Percentiles rank a stretch among this genome's conserved stretches.
Evolutionary conservation across 1,140 invertebrate genomes (phyloP).

Genomic region (Philotrypesis tridentata): DNA sequence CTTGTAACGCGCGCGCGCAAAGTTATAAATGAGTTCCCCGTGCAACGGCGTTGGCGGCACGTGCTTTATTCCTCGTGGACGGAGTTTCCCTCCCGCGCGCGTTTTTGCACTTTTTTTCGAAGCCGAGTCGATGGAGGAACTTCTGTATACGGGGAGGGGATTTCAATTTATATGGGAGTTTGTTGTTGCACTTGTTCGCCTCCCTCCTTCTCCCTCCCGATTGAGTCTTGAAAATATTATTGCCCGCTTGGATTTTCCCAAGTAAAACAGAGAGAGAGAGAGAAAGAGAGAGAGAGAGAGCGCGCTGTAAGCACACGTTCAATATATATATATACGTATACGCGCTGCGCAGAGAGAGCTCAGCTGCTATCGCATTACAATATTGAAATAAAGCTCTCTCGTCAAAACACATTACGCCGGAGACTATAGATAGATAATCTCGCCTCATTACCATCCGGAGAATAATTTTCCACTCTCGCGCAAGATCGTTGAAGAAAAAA

Average conservation of each 20-base stretch:
- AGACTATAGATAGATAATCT: background rate
- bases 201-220: background rate
- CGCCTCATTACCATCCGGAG: conserved; percentile 7
- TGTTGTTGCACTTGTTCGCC: background rate
- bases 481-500: conserved; percentile 39
- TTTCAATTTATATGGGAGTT: background rate
- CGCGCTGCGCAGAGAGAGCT: no score
- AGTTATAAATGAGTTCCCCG: conserved; percentile 16
- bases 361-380: no score
- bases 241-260: background rate
- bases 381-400: background rate
- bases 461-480: conserved; percentile 28
- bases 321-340: no score
- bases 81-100: background rate
- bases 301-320: no score
- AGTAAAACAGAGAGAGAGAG: background rate
- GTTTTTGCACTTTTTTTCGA: background rate
- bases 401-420: background rate
- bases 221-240: background rate
- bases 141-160: no score
- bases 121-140: background rate
- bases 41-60: background rate
- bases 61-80: conserved; percentile 1
- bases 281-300: no score
- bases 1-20: conserved; percentile 5